These are phyloP conservation scores for Planococcus citri DNA, from an alignment of 1,140 invertebrate genomes.

Conservation along the genomic window DNA sequence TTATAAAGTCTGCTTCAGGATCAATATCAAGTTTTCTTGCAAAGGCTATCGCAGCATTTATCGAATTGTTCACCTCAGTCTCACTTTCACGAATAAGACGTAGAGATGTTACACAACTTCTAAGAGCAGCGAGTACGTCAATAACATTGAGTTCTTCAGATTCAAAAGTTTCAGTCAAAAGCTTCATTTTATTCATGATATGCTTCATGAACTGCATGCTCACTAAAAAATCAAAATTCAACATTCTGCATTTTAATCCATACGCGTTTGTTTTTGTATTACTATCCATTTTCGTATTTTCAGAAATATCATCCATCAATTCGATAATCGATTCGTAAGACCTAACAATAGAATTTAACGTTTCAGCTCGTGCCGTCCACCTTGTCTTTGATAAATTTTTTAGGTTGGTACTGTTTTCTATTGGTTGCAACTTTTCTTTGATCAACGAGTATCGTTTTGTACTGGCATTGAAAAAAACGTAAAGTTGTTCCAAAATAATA, in stretches of 20 bases:
- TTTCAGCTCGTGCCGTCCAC: neutral
- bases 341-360: neutral
- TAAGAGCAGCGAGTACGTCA: neutral
- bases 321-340: neutral
- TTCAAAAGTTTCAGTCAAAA: constrained; percentile 15
- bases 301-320: neutral
- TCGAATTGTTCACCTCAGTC: constrained; percentile 2
- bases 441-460: neutral
- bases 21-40: constrained; percentile 11
- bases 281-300: neutral
- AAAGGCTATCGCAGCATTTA: neutral
- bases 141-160: constrained; percentile 14
- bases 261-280: neutral
- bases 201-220: constrained; percentile 21
- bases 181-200: constrained; percentile 18
- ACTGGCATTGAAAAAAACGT: neutral
- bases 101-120: constrained; percentile 10
- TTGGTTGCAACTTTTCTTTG: neutral
- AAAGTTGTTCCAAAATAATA: neutral
- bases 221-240: constrained; percentile 17
- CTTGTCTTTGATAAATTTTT: neutral
- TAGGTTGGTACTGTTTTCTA: neutral
- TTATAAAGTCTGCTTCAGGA: constrained; percentile 12
- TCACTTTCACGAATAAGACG: neutral
- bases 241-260: neutral